Base-by-base conservation (phyloP, 2,113 vertebrate genomes). In the Cephalopholis sonnerati region DNA sequence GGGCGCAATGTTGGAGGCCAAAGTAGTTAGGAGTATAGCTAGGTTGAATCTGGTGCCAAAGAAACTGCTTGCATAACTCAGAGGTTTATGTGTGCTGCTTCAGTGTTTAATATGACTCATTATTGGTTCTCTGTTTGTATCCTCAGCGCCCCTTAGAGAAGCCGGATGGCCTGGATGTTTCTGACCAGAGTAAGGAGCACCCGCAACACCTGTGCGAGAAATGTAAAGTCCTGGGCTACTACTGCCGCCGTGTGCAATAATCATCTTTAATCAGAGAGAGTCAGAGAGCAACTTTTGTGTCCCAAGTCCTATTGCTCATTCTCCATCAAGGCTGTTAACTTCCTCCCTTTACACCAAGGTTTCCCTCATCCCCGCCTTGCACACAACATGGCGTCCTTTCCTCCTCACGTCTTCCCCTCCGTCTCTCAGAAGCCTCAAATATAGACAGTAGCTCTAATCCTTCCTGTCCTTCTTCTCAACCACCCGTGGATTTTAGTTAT, bases 181-280 rank as follows among this genome's bases (percentile, higher is more conserved):
- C 98, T 0, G 98, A 99, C 95, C 98, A 99, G 96, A 99, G 98
- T 90, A 99, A 99, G 94, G 98, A 99, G 90, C 98, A 99, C 86
- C 98, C 98, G 0, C 98, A 99, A 90, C 98, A 99, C 85, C 96
- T 99, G 89, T 99, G 98, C 13, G 98, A 99, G 94, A 99, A 99
- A 92, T 99, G 98, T 93, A 99, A 99, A 95, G 98, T 99, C 86
- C 95, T 99, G 90, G 98, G 98, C 91, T 99, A 99, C 96, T 99
- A 99, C 95, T 99, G 98, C 95, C 98, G 98, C 73, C 97, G 98
- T 0, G 98, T 99, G 96, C 98, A 99, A 96, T 99, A 98, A 98
- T 88, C 72, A 13, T 57, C 82, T 77, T 68, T n/a, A 84, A 68
- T 46, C 63, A 72, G 68, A 36, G 32, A 36, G 32, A 84, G 77